phyloP scores from a whole-genome alignment of 2,888 invertebrate species.

The Frankliniella fusca region DNA sequence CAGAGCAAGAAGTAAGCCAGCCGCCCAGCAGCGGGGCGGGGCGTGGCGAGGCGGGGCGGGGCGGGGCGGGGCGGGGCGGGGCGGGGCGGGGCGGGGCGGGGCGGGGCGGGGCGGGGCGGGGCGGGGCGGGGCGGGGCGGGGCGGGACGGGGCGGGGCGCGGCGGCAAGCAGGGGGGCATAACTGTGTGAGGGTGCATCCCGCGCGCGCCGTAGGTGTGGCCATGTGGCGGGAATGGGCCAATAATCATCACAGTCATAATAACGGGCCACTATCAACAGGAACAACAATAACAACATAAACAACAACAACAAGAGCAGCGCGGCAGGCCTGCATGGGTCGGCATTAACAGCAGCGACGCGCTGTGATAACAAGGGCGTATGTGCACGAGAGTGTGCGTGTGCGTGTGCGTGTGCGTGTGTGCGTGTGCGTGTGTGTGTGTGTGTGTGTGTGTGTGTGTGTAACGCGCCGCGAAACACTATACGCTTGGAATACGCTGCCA shows the following conservation, averaged over 20 bases:
- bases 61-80: not conserved
- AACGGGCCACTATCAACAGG: not conserved
- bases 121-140: not conserved
- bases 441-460: too few species aligned
- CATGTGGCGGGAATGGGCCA: conserved; percentile 15
- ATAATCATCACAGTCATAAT: conserved; percentile 18
- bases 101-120: not conserved
- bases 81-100: not conserved
- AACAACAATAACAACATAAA: not conserved
- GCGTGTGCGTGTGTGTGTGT: too few species aligned
- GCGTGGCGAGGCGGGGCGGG: too few species aligned
- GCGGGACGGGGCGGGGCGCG: too few species aligned
- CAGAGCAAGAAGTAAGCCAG: too few species aligned
- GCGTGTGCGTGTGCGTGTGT: not conserved
- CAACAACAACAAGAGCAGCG: not conserved
- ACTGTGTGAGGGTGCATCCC: not conserved
- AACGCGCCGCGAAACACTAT: not conserved
- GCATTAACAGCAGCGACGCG: not conserved
- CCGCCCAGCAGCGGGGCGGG: too few species aligned
- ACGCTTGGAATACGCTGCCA: conserved; percentile 1
- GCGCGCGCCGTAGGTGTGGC: not conserved
- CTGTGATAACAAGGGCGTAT: not conserved
- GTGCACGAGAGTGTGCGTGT: not conserved
- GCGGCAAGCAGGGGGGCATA: not conserved
- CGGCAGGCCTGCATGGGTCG: not conserved